Evolutionary conservation across 2,797 vertebrate species (phyloP).

Genomic region (Sebastes elongatus): DNA sequence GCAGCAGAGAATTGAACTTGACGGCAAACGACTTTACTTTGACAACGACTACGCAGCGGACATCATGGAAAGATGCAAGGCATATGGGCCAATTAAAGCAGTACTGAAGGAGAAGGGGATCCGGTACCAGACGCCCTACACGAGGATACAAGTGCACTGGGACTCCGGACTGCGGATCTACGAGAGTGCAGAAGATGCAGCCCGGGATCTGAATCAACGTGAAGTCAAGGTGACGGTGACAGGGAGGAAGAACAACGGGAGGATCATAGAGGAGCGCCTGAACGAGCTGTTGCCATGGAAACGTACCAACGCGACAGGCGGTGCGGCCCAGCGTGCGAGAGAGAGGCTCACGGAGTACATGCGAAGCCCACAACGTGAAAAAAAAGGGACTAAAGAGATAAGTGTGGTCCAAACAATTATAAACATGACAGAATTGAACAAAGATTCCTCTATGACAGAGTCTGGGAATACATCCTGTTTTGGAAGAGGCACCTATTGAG

Average conservation of each 20-base stretch:
- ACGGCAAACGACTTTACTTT: conserved; percentile 5
- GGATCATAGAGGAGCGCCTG: not conserved
- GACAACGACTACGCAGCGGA: not conserved
- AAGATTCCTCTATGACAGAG: too few species aligned
- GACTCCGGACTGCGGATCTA: not conserved
- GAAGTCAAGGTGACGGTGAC: not conserved
- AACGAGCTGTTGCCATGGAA: not conserved
- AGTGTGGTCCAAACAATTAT: not conserved
- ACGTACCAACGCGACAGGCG: not conserved
- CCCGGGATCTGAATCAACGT: not conserved
- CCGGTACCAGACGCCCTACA: not conserved
- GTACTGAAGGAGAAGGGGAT: not conserved
- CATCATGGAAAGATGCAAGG: not conserved
- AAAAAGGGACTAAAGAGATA: too few species aligned
- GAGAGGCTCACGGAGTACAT: conserved; percentile 1
- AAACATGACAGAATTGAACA: not conserved
- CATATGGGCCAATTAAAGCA: not conserved
- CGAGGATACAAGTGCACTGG: not conserved
- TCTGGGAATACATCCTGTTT: not conserved
- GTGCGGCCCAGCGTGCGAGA: not conserved
- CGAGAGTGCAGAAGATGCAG: not conserved
- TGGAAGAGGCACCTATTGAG: too few species aligned
- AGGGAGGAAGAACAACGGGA: not conserved
- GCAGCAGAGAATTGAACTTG: not conserved
- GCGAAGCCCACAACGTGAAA: not conserved